Percentiles rank a stretch among this genome's conserved stretches.
phyloP scores from a whole-genome alignment of 2,888 invertebrate genomes.

The Mesorhabditis spiculigera region DNA sequence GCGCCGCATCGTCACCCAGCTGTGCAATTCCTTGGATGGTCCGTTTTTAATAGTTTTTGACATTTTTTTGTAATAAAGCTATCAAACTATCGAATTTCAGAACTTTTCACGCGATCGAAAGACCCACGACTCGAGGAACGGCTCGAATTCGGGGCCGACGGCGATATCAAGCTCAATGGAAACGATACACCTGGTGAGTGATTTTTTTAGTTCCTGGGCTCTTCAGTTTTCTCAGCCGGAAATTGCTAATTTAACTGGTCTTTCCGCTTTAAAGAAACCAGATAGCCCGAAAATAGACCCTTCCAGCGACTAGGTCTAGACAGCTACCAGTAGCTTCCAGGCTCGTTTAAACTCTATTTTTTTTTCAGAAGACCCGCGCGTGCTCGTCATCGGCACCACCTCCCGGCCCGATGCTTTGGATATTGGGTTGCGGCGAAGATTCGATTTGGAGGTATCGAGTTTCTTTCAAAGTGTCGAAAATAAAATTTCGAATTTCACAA shows the following conservation, averaged over 20 bases:
- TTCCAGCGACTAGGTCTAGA: no score
- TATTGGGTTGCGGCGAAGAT: constrained; percentile 73
- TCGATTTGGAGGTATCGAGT: constrained; percentile 23
- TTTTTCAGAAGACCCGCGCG: constrained; percentile 19
- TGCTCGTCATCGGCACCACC: constrained; percentile 81
- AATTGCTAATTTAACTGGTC: no score
- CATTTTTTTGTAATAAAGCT: neutral
- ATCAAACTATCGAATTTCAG: constrained; percentile 17
- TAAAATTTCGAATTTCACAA: no score
- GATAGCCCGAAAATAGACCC: no score
- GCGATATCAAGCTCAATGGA: constrained; percentile 25
- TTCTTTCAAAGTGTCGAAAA: neutral
- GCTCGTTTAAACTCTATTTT: no score
- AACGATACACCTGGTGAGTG: constrained; percentile 12
- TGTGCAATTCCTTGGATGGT: constrained; percentile 84
- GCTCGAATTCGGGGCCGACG: constrained; percentile 33
- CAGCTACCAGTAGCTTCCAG: no score
- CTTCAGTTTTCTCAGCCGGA: constrained; percentile 7
- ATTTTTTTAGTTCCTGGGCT: neutral
- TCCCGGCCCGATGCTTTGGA: constrained; percentile 88
- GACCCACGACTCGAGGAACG: constrained; percentile 31
- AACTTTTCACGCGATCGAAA: constrained; percentile 30
- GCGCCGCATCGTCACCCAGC: constrained; percentile 85
- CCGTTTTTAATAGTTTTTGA: constrained; percentile 22
- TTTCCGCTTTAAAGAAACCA: no score